phyloP scores from a whole-genome alignment of 2,113 vertebrate genomes.

The Myrmophylax atrothorax region DNA sequence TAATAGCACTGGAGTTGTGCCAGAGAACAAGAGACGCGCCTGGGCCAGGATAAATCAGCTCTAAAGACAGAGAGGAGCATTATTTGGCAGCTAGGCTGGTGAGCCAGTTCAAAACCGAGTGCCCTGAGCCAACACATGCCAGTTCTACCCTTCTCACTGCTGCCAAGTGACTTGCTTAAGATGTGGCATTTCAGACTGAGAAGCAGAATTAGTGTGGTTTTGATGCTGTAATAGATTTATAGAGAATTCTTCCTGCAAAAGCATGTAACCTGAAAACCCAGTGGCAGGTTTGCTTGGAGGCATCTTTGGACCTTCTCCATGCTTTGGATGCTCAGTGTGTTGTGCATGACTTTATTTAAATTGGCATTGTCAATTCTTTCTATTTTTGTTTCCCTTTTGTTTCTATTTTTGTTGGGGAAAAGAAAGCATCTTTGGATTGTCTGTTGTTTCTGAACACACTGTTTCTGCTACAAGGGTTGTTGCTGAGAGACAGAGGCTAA shows the following conservation, averaged over 20 bases:
- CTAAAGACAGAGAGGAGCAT: neutral
- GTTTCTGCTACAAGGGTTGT: neutral
- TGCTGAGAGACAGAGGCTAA: neutral
- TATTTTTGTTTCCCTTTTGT: neutral
- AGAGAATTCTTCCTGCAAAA: neutral
- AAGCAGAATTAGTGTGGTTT: neutral
- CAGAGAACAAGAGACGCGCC: neutral
- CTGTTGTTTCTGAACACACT: neutral
- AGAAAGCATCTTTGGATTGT: neutral
- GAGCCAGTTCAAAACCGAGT: neutral
- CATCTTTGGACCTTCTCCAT: neutral
- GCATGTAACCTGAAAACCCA: neutral
- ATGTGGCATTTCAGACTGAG: neutral
- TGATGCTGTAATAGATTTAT: neutral
- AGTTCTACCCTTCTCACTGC: neutral
- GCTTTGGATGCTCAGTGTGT: neutral
- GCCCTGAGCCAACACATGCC: neutral
- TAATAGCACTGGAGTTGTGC: neutral
- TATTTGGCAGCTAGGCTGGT: neutral
- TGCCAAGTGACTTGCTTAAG: constrained; percentile 33
- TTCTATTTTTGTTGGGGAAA: neutral
- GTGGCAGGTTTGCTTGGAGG: neutral
- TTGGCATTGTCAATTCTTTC: neutral
- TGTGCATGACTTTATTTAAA: neutral
- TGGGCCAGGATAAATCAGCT: neutral